Conservation (phyloP, 2,888 invertebrate genomes). For the Crocallis elinguaria region DNA sequence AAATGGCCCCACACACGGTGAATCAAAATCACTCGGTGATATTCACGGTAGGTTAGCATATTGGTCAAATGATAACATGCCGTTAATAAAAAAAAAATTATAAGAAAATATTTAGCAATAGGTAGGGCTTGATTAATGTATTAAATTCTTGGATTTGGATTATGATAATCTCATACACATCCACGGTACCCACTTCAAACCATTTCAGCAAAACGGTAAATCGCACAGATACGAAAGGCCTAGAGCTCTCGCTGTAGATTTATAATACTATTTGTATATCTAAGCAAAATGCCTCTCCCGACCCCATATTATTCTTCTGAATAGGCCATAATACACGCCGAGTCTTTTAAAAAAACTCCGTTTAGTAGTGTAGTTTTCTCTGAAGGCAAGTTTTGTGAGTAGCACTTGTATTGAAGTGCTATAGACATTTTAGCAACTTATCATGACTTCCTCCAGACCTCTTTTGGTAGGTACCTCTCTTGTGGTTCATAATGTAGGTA, state of each 20-base stretch:
- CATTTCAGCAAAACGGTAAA: not conserved
- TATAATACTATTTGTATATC: conserved; percentile 37
- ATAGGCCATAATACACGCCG: conserved; percentile 31
- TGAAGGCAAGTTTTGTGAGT: not conserved
- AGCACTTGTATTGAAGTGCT: not conserved
- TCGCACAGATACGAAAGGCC: conserved; percentile 17
- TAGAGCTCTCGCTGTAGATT: conserved; percentile 21
- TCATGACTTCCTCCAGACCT: not conserved
- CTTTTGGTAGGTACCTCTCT: not conserved
- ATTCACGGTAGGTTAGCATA: too few species aligned
- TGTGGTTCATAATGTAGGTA: not conserved
- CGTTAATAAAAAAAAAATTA: too few species aligned
- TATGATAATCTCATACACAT: too few species aligned
- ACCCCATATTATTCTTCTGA: conserved; percentile 44
- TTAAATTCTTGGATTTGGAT: too few species aligned
- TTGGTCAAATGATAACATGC: too few species aligned
- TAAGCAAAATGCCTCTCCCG: conserved; percentile 38
- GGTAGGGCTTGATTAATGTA: too few species aligned
- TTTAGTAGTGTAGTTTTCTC: conserved; percentile 1
- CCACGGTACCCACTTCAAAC: too few species aligned
- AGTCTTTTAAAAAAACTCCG: conserved; percentile 5
- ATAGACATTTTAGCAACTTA: not conserved
- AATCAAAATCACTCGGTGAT: too few species aligned
- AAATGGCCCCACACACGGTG: too few species aligned
- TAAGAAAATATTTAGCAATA: too few species aligned